A percentile compares a stretch with the other conserved stretches of the same genome.
Conservation (phyloP, 2,113 vertebrate genomes). For the Hystrix cristata region DNA sequence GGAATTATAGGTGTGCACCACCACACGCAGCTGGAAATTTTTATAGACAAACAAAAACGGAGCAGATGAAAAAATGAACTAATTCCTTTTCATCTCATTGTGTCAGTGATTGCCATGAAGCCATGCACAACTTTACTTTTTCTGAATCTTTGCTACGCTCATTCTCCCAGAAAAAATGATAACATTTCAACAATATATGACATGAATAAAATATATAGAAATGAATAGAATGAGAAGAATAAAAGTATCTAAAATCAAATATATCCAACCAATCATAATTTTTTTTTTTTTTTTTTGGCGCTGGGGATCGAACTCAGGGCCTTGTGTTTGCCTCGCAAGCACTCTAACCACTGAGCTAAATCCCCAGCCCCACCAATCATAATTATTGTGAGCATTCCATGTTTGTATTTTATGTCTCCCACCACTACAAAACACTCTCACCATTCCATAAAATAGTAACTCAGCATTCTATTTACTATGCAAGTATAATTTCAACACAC, state of each 20-base stretch:
- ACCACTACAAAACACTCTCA: not conserved
- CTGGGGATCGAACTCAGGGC: no score
- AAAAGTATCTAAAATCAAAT: not conserved
- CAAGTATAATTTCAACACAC: constrained; percentile 47
- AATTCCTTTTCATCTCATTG: no score
- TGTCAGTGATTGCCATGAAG: constrained; percentile 44
- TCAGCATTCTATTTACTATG: not conserved
- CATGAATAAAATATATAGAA: not conserved
- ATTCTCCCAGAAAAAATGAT: constrained; percentile 54
- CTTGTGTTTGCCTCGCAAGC: no score
- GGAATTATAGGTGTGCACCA: not conserved
- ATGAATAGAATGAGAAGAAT: not conserved
- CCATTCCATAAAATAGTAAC: constrained; percentile 27
- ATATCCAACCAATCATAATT: not conserved
- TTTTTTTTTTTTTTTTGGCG: no score
- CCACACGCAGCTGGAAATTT: not conserved
- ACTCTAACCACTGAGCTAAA: no score
- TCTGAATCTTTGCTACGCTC: constrained; percentile 39
- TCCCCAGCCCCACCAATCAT: not conserved
- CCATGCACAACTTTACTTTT: constrained; percentile 1
- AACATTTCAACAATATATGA: constrained; percentile 51
- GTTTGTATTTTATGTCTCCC: not conserved
- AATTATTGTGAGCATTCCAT: not conserved
- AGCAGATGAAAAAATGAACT: not conserved
- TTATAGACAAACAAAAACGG: constrained; percentile 61